Conservation (phyloP, 2,888 invertebrate species). For the Dugesia japonica region DNA sequence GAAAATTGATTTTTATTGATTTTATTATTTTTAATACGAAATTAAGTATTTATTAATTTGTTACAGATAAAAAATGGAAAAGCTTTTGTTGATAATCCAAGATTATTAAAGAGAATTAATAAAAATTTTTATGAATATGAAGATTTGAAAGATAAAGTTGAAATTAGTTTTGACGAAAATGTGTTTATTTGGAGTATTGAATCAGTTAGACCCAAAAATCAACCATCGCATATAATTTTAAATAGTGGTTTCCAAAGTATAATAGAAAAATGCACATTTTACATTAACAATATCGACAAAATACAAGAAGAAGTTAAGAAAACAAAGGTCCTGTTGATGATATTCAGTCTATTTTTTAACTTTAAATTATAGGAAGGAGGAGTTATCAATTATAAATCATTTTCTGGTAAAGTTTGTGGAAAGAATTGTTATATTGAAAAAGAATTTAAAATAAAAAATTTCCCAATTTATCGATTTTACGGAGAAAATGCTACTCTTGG, state of each 20-base stretch:
- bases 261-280: background rate
- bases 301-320: background rate
- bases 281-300: background rate
- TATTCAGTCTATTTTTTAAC: background rate
- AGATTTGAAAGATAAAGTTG: background rate
- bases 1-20: too few relatives aligned
- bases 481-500: background rate
- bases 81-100: background rate
- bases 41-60: too few relatives aligned
- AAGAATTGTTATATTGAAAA: background rate
- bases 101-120: background rate
- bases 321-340: background rate
- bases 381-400: background rate
- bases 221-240: background rate
- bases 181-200: background rate
- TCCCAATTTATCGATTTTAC: background rate
- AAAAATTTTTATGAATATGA: constrained; percentile 5
- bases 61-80: background rate
- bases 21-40: too few relatives aligned
- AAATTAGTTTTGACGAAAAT: background rate
- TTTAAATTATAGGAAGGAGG: background rate
- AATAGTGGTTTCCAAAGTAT: background rate
- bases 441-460: background rate
- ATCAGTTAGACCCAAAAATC: background rate
- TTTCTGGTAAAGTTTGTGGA: background rate